Conservation (phyloP, 2,113 vertebrate genomes). For the Gulo gulo region DNA sequence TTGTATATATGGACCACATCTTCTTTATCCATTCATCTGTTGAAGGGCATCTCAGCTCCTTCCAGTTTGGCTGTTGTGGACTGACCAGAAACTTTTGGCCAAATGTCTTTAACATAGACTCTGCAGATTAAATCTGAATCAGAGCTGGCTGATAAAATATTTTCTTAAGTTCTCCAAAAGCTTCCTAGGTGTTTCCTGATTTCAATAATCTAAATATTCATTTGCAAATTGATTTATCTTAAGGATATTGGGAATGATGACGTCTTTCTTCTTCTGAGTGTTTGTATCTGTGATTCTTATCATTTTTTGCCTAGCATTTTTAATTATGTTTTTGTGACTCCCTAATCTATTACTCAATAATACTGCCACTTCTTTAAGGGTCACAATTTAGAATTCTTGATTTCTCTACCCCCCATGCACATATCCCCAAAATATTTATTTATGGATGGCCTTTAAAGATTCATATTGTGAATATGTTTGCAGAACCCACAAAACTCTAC, state of each 20-base stretch:
- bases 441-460: not conserved
- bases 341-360: not conserved
- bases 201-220: not conserved
- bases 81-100: not conserved
- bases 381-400: conserved; percentile 23
- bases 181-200: conserved; percentile 2
- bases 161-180: not conserved
- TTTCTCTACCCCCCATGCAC: not conserved
- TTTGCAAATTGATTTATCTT: conserved; percentile 36
- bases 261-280: not conserved
- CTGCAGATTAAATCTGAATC: not conserved
- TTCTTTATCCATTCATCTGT: too few relatives aligned
- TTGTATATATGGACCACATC: too few relatives aligned
- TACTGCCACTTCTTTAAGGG: not conserved
- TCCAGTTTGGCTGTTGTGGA: too few relatives aligned
- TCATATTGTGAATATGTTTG: not conserved
- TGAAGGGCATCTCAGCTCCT: too few relatives aligned
- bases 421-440: not conserved
- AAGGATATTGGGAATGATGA: not conserved
- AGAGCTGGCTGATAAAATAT: not conserved
- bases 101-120: not conserved
- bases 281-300: not conserved
- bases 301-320: not conserved
- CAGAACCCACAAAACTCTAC: not conserved
- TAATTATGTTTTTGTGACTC: not conserved